Percentiles rank a stretch among this genome's conserved stretches.
These are phyloP conservation scores for Phengaris arion DNA, from an alignment of 2,888 invertebrate genomes.

Conservation along the genomic window DNA sequence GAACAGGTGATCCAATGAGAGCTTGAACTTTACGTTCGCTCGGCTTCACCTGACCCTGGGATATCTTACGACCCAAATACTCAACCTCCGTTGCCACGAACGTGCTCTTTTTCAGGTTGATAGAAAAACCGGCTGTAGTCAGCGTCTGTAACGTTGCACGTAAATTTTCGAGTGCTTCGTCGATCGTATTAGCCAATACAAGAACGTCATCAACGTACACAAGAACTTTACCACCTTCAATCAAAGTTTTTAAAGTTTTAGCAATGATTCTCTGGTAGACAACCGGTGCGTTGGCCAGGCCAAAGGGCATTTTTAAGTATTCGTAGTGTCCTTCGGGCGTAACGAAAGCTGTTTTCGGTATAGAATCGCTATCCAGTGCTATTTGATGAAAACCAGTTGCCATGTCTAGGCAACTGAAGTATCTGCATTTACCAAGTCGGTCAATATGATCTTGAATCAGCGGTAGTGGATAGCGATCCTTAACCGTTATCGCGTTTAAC, in stretches of 20 bases:
- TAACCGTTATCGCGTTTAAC: too few species aligned
- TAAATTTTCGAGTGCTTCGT: not conserved
- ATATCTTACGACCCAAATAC: not conserved
- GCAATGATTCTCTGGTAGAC: not conserved
- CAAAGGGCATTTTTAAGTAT: slow-evolving; percentile 28
- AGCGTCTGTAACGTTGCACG: not conserved
- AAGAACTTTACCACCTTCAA: not conserved
- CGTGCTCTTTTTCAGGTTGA: not conserved
- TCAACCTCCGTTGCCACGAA: not conserved
- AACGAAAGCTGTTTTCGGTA: too few species aligned
- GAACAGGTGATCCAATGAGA: not conserved
- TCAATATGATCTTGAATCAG: too few species aligned
- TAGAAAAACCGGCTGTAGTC: not conserved
- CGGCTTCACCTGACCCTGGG: not conserved
- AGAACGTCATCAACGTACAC: not conserved
- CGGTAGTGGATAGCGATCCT: too few species aligned
- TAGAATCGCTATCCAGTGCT: too few species aligned
- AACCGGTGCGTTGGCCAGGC: slow-evolving; percentile 16
- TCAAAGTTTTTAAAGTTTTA: not conserved
- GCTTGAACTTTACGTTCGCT: slow-evolving; percentile 9
- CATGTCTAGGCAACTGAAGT: too few species aligned
- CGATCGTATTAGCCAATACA: not conserved
- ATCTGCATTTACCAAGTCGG: too few species aligned
- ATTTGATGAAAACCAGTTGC: too few species aligned
- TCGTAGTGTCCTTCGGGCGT: slow-evolving; percentile 32